Percentiles rank a stretch among this genome's conserved stretches.
Conservation (phyloP, 2,113 vertebrate species). For the Sarotherodon lohbergeri region DNA sequence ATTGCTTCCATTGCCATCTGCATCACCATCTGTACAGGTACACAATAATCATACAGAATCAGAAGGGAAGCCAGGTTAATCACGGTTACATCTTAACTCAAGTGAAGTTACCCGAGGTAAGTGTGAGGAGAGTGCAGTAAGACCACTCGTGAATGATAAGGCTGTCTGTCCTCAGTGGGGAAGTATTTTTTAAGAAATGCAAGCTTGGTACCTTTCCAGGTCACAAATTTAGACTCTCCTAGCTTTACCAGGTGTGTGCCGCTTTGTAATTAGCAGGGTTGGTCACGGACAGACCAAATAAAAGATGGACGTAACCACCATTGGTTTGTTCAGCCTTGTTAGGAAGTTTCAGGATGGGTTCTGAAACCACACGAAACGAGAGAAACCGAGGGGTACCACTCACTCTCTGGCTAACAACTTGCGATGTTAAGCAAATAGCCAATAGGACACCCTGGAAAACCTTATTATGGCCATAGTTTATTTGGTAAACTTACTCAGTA, state of each 20-base stretch:
- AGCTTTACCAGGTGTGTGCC: background rate
- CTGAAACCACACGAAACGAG: background rate
- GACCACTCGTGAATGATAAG: background rate
- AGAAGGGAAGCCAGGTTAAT: constrained; percentile 47
- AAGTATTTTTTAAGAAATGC: background rate
- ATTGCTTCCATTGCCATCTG: constrained; percentile 73
- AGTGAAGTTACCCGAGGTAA: background rate
- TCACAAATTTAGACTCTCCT: background rate
- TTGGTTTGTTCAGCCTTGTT: background rate
- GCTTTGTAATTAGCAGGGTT: background rate
- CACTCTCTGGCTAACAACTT: background rate
- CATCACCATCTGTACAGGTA: constrained; percentile 73
- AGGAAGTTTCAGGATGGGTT: background rate
- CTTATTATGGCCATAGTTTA: background rate
- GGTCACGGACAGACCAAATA: background rate
- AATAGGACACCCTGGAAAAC: background rate
- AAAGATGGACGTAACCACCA: background rate
- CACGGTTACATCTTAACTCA: background rate
- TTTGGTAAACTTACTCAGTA: background rate
- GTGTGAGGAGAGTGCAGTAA: background rate
- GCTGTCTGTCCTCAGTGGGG: background rate
- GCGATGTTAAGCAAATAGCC: background rate
- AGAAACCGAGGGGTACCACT: background rate
- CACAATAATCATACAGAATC: constrained; percentile 64
- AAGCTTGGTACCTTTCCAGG: background rate